Conservation (phyloP, 1,140 invertebrate genomes). For the Drosophila burlai region DNA sequence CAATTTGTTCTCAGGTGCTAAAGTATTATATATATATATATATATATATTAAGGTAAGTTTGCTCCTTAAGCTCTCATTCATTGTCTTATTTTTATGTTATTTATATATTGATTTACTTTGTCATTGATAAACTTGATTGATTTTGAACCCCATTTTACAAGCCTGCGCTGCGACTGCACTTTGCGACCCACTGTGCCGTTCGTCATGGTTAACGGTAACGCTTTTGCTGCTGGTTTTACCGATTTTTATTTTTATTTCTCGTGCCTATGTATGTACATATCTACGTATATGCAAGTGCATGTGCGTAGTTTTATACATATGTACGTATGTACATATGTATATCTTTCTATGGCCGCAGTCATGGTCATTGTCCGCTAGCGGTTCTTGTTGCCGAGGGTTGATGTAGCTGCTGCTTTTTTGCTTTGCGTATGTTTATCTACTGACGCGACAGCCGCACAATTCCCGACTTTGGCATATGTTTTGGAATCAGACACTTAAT, state of each 20-base stretch:
- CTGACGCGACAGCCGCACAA: conserved; percentile 29
- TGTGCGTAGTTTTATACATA: background rate
- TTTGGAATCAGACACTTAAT: conserved; percentile 73
- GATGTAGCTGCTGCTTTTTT: conserved; percentile 1
- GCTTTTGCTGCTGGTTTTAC: conserved; percentile 13
- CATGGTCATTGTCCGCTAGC: conserved; percentile 77
- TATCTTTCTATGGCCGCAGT: conserved; percentile 29
- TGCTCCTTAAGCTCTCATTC: background rate
- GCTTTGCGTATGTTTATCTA: conserved; percentile 52
- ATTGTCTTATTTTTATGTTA: background rate
- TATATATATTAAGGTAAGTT: too few relatives aligned
- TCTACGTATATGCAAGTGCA: too few relatives aligned
- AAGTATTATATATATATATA: too few relatives aligned
- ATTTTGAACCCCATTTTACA: background rate
- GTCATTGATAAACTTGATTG: background rate
- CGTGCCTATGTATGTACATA: background rate
- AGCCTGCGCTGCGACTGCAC: background rate
- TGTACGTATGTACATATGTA: background rate
- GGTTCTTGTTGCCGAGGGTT: conserved; percentile 50
- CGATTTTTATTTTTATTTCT: conserved; percentile 4
- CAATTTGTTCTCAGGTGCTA: too few relatives aligned
- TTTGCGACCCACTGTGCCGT: conserved; percentile 23
- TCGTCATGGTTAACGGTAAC: conserved; percentile 42
- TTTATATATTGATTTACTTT: background rate
- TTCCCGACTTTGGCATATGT: conserved; percentile 64